Evolutionary conservation across 2,888 invertebrate species (phyloP), one percentile per base, ranked within the genome.

Genomic region (Coelinius sp.): DNA sequence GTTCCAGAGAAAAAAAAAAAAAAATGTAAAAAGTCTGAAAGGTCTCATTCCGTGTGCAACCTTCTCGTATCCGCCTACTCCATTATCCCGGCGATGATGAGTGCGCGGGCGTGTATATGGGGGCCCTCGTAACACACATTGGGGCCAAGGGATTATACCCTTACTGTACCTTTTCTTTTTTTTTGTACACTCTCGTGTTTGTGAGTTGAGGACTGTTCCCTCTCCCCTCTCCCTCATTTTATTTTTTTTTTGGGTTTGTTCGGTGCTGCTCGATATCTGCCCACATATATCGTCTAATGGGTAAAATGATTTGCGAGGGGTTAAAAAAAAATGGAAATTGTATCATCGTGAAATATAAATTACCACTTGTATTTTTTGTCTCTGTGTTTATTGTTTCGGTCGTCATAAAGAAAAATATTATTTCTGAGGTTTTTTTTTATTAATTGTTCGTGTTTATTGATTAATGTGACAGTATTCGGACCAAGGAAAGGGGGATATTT

Each of bases 61-160:
- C 81, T 81, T 79, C 67, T 59, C 35, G 59, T 70, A 85, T 70
- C 80, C 86, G 86, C 86, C 87, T 83, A 86, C 85, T 84, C 86
- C 83, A 87, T 87, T 87, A 87, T 85, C 86, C 81, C 80, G 81
- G 84, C 81, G 86, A 85, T 86, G 86, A 86, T 84, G 85, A 86
- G 86, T 85, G 85, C 86, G 86, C 84, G 84, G 82, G 85, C 84
- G 85, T 84, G 78, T 83, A 75, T 75, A 78, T 79, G 78, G 67
- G 62, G 68, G 65, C 62, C 64, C 53, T 81, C 81, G 83, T 83
- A 83, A 82, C 82, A 82, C 83, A 82, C 83, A 84, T 85, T 82
- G 81, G 78, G 78, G 65, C 68, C 38, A 70, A 75, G 79, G 80
- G 80, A 83, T 83, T 82, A 82, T 81, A 79, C 80, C 79, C 78